Conservation (phyloP, 2,888 invertebrate genomes). For the Heliconius charithonia region DNA sequence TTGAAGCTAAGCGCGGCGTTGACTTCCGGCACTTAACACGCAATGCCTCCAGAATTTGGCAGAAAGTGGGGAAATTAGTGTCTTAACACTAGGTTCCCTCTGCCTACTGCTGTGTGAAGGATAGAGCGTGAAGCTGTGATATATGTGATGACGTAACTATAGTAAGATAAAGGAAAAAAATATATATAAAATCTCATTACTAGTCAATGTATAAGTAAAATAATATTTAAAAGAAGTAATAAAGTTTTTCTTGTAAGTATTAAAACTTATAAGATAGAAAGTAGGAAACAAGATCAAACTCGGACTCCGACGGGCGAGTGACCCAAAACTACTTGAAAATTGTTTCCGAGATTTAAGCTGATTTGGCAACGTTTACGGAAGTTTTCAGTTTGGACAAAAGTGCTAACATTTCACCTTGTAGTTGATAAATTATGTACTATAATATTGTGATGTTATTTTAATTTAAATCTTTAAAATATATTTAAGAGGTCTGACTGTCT, state of each 20-base stretch:
- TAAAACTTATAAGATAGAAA: slow-evolving; percentile 25
- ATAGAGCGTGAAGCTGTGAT: no score
- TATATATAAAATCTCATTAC: not conserved
- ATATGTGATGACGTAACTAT: no score
- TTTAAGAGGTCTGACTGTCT: not conserved
- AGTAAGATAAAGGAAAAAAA: no score
- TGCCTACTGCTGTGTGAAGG: no score
- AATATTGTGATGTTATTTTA: not conserved
- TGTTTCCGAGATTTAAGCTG: slow-evolving; percentile 38
- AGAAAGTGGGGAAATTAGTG: no score
- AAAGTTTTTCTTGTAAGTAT: slow-evolving; percentile 16
- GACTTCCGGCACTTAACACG: no score
- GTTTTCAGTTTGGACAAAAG: slow-evolving; percentile 12
- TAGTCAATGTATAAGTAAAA: not conserved
- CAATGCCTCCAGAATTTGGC: no score
- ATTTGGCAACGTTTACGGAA: slow-evolving; percentile 28
- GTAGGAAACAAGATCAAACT: slow-evolving; percentile 20
- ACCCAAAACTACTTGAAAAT: slow-evolving; percentile 39
- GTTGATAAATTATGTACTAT: slow-evolving; percentile 1
- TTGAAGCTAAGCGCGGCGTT: no score
- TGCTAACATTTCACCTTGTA: slow-evolving; percentile 4
- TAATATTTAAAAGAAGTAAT: not conserved
- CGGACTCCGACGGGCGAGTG: slow-evolving; percentile 19
- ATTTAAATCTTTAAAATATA: not conserved
- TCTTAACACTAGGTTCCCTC: no score